Evolutionary conservation across 2,113 vertebrate genomes (phyloP).

Genomic region (Chauna torquata): DNA sequence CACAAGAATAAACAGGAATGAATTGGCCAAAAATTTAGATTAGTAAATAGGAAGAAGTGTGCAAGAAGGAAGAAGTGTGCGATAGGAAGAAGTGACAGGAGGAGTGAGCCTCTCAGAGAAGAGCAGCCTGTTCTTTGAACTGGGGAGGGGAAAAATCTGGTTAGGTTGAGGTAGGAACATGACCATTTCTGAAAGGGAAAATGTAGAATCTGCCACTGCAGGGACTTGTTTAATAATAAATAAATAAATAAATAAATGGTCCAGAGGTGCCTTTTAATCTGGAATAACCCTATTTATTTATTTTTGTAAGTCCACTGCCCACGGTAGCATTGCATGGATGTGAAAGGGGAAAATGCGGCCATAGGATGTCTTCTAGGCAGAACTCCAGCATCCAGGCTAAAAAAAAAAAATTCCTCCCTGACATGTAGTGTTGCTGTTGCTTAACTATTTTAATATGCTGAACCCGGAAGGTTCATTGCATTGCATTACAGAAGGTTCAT

Average conservation of each 20-base stretch:
- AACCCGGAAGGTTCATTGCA: background rate
- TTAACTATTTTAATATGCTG: background rate
- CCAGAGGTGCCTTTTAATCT: background rate
- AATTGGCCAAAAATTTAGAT: background rate
- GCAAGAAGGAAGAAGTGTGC: background rate
- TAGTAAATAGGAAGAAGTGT: background rate
- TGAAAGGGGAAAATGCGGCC: background rate
- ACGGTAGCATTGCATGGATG: background rate
- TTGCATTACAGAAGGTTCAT: too few species aligned
- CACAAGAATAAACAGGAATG: background rate
- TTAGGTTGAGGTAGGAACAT: background rate
- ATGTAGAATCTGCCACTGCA: background rate
- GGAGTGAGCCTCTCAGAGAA: background rate
- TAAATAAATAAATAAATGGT: background rate
- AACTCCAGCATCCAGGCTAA: background rate
- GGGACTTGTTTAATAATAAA: background rate
- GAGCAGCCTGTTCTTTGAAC: background rate
- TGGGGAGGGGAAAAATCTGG: background rate
- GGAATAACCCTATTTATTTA: background rate
- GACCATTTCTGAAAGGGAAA: background rate
- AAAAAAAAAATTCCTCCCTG: background rate
- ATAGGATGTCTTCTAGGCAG: background rate
- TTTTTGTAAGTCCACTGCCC: background rate
- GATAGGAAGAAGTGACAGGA: background rate
- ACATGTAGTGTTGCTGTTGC: background rate